Evolutionary conservation across 2,797 vertebrate species (phyloP), one percentile per base, ranked within the genome.

Genomic region (Semotilus atromaculatus): DNA sequence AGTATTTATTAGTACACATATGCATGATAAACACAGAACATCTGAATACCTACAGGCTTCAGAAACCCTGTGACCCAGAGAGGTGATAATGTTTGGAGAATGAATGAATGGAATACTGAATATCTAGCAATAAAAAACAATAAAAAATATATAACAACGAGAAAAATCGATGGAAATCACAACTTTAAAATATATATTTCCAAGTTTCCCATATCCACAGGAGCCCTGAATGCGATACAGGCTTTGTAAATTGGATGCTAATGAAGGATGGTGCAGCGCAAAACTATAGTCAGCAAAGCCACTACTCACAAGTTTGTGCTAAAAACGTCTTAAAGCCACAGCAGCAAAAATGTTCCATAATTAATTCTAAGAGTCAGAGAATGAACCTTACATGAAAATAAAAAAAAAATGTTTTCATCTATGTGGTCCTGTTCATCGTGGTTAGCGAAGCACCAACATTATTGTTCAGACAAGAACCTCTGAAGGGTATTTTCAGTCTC

Each of bases 401-500:
- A 9, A 21, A 10, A 53, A 7, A 3, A 11, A 5, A 26, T 73
- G 5, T 7, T 55, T 55, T 55, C 8, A 55, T 36, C 31, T 7
- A n/a, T 55, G 73, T 55, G 51, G 51, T 75, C 2, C 31, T 55
- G 6, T 36, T 75, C 51, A n/a, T 36, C 7, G 31, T 75, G 31
- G 7, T 21, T 21, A 58, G 31, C 36, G 51, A 58, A 55, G 73
- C 73, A n/a, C 31, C 21, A 38, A 36, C 51, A 5, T 75, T 5
- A 75, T 75, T 75, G 51, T 75, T 75, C 31, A 58, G 51, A 75
- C 73, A 75, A 58, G 31, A 45, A 78, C 58, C 58, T 78, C 58
- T 78, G 58, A 78, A 78, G 58, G 76, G 58, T 78, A 43, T 81
- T 81, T 81, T 71, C 79, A 53, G 31, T 70, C 79, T 81, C 79